Conservation (phyloP, 2,797 vertebrate species). For the Artibeus jamaicensis region DNA sequence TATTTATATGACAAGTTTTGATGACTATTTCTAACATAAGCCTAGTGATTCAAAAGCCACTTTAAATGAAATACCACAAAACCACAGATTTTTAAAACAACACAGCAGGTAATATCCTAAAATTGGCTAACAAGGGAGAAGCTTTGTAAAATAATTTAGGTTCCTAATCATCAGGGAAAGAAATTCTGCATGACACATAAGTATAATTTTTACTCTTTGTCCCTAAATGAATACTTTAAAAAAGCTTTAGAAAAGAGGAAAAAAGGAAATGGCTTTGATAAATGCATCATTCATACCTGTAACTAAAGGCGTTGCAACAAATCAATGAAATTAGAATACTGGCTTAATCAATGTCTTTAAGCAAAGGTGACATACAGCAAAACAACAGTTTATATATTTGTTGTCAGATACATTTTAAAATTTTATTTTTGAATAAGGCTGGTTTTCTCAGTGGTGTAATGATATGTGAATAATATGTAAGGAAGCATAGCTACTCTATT, state of each 20-base stretch:
- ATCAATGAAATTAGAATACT: not conserved
- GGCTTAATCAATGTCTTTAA: not conserved
- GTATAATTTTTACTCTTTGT: not conserved
- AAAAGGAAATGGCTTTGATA: not conserved
- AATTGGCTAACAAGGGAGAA: not conserved
- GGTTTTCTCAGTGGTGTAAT: not conserved
- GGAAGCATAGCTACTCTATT: not conserved
- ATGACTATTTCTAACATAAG: conserved; percentile 22
- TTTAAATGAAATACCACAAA: not conserved
- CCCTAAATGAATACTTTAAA: not conserved
- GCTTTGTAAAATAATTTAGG: not conserved
- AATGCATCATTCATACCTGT: not conserved
- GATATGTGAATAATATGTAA: not conserved
- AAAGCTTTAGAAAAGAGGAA: no score
- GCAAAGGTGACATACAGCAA: not conserved
- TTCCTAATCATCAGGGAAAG: not conserved
- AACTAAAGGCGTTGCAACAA: not conserved
- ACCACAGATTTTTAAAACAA: not conserved
- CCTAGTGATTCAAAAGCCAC: not conserved
- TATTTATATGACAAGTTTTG: conserved; percentile 47
- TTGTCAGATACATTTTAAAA: not conserved
- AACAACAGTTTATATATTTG: not conserved
- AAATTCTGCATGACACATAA: not conserved
- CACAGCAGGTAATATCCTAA: not conserved
- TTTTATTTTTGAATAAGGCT: not conserved